Evolutionary conservation across 2,797 vertebrate genomes (phyloP), one percentile per base, ranked within the genome.

Genomic region (Lateolabrax maculatus): DNA sequence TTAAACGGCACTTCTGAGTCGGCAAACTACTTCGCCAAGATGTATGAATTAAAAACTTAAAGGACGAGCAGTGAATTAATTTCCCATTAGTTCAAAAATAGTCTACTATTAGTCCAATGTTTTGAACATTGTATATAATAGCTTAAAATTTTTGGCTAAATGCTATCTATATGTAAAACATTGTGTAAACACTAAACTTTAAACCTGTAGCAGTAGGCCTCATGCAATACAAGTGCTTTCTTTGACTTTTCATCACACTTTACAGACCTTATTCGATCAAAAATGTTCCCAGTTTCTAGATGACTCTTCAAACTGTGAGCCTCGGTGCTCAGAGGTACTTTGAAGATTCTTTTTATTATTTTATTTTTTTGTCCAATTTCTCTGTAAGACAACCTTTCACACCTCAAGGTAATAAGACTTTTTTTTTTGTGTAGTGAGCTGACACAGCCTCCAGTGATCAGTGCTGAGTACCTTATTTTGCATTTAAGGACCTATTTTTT

Each of bases 331-430:
- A 58, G 48, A 78, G 27, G 27, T 25, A 52, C 51, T 66, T 75
- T 60, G 37, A 64, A 67, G 23, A 61, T 71, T 3, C 1, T 23
- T 60, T 68, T 29, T n/a, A n/a, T n/a, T n/a, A n/a, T n/a, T n/a
- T 29, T 29, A 4, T n/a, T 29, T 29, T 15, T 60, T 25, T 3
- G 5, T 6, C 18, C 15, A 56, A 37, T 74, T 49, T 52, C 34
- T 27, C 58, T 2, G 8, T 12, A 18, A 62, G 41, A 49, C 21
- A 41, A 43, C 36, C 52, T 69, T 61, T 52, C 34, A 55, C 29
- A 34, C 25, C 49, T 77, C 53, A 48, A 49, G 77, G 34, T 65
- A 41, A 62, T 58, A 55, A 48, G 64, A 64, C 23, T 44, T 46
- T 2, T 58, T 41, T 71, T 51, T 72, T 74, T 11, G 31, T n/a